Conservation (phyloP, 1,140 invertebrate species). For the Aphaenogaster rudis region DNA sequence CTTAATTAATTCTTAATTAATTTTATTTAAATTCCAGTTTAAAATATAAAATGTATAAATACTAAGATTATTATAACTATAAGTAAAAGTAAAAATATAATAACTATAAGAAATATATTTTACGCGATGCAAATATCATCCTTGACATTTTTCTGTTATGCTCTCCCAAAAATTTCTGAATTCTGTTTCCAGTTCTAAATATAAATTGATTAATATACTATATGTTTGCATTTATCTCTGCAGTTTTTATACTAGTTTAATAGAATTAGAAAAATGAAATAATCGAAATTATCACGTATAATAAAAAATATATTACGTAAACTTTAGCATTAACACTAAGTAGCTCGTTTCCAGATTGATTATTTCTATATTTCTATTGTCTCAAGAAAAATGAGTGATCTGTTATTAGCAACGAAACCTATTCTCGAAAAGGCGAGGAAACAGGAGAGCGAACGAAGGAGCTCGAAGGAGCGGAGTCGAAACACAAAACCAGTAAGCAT, state of each 20-base stretch:
- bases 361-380: not conserved
- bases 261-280: not conserved
- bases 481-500: slow-evolving; percentile 86
- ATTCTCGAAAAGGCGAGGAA: slow-evolving; percentile 33
- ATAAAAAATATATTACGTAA: not conserved
- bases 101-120: no score
- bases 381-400: not conserved
- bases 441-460: slow-evolving; percentile 15
- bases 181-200: not conserved
- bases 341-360: not conserved
- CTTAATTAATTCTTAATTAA: not conserved
- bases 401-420: not conserved
- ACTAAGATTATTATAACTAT: no score
- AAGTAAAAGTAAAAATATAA: no score
- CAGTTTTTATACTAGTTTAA: not conserved
- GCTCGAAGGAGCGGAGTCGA: slow-evolving; percentile 70
- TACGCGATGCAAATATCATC: not conserved
- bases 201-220: not conserved
- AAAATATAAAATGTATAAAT: not conserved
- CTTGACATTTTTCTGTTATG: not conserved
- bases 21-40: not conserved
- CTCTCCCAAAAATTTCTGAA: not conserved
- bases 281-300: not conserved
- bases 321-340: not conserved
- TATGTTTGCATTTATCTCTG: not conserved